A percentile compares a stretch with the other conserved stretches of the same genome.
These are phyloP conservation scores for Scaptomyza pallida DNA, from an alignment of 1,140 invertebrate species.

Conservation along the genomic window DNA sequence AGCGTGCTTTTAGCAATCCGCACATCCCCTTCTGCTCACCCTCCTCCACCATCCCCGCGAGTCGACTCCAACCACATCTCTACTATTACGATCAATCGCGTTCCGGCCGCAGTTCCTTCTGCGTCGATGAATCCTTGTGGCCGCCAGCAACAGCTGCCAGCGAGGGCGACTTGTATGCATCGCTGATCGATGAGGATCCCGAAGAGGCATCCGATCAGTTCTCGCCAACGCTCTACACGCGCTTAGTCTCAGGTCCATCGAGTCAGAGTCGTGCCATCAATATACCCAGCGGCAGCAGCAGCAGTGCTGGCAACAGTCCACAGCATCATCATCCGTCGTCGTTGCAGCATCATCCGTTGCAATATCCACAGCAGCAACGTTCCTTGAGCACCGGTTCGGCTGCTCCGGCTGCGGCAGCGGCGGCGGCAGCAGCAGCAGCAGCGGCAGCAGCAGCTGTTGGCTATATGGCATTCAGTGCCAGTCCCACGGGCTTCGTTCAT, in stretches of 20 bases:
- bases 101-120: constrained; percentile 74
- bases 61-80: constrained; percentile 61
- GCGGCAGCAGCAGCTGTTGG: constrained; percentile 24
- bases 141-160: constrained; percentile 57
- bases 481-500: constrained; percentile 61
- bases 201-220: constrained; percentile 80
- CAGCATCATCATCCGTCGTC: too few species aligned
- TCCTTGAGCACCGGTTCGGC: constrained; percentile 34
- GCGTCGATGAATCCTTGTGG: constrained; percentile 73
- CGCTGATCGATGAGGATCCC: constrained; percentile 54
- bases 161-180: constrained; percentile 57
- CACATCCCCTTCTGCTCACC: constrained; percentile 58
- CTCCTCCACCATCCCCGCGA: constrained; percentile 20
- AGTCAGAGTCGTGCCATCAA: constrained; percentile 59
- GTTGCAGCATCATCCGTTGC: background rate
- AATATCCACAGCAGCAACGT: constrained; percentile 2
- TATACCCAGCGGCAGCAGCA: constrained; percentile 63
- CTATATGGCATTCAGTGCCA: constrained; percentile 69
- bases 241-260: background rate
- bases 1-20: constrained; percentile 76
- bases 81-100: constrained; percentile 71
- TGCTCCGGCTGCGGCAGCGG: constrained; percentile 11
- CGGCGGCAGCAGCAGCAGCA: constrained; percentile 14
- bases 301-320: constrained; percentile 73
- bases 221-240: constrained; percentile 68